Evolutionary conservation across 30 jellyfish, hydroid and myxozoan species (phyloP).

Genomic region (Hydractinia echinata): DNA sequence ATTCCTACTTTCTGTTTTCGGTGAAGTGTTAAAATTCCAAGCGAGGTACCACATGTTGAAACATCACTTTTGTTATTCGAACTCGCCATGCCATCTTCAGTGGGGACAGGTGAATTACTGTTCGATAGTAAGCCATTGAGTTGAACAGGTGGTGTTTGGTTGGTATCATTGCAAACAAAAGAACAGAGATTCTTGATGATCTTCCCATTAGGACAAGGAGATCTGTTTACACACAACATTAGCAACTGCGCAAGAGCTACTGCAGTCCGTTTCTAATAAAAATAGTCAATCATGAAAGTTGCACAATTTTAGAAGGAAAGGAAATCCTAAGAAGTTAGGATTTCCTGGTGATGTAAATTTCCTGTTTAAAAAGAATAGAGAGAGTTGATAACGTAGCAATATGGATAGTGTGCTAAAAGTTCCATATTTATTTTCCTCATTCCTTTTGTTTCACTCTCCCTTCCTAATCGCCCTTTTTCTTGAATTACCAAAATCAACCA

Average conservation of each 20-base stretch:
- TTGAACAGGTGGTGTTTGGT: conserved; percentile 62
- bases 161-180: conserved; percentile 72
- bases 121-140: conserved; percentile 1
- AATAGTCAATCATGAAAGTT: background rate
- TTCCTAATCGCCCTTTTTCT: too few relatives aligned
- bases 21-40: conserved; percentile 71
- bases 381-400: too few relatives aligned
- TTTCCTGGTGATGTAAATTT: too few relatives aligned
- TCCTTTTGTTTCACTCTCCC: too few relatives aligned
- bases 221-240: conserved; percentile 44
- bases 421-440: too few relatives aligned
- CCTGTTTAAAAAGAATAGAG: too few relatives aligned
- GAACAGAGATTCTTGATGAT: conserved; percentile 80
- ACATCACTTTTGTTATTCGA: conserved; percentile 17
- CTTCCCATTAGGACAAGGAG: conserved; percentile 93
- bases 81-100: conserved; percentile 37
- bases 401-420: too few relatives aligned
- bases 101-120: conserved; percentile 18
- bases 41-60: conserved; percentile 56
- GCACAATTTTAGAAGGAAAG: too few relatives aligned
- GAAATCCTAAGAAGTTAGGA: too few relatives aligned
- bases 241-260: conserved; percentile 69
- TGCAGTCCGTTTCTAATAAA: conserved; percentile 65
- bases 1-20: conserved; percentile 71
- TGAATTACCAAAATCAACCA: too few relatives aligned